Percentiles rank a stretch among this genome's conserved stretches.
Evolutionary conservation across 2,888 invertebrate species (phyloP).

Genomic region (Ennomos quercinarius): DNA sequence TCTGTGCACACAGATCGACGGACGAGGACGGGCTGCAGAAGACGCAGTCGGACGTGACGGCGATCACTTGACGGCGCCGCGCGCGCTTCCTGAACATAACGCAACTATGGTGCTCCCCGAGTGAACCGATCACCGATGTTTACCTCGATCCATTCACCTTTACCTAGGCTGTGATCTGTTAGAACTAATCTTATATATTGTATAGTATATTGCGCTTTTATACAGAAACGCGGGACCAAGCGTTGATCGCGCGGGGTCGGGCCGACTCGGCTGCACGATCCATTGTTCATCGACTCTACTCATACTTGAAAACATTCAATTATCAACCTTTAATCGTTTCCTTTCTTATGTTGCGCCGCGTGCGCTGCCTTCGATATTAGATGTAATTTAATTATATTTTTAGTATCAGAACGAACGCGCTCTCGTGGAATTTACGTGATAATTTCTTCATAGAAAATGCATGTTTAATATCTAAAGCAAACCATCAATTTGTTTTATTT

Average conservation of each 20-base stretch:
- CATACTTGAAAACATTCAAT: background rate
- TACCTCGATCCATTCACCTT: slow-evolving; percentile 61
- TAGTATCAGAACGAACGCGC: slow-evolving; percentile 27
- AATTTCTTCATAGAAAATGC: background rate
- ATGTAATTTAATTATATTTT: slow-evolving; percentile 42
- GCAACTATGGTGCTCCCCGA: slow-evolving; percentile 36
- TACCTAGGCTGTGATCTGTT: slow-evolving; percentile 83
- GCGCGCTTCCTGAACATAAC: slow-evolving; percentile 26
- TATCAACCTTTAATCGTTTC: background rate
- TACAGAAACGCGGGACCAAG: slow-evolving; percentile 68
- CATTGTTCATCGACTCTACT: no score
- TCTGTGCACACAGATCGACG: slow-evolving; percentile 58
- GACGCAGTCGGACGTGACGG: slow-evolving; percentile 66
- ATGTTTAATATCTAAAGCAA: slow-evolving; percentile 7
- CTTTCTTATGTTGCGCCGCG: slow-evolving; percentile 8
- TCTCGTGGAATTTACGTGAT: background rate
- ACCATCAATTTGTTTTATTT: no score
- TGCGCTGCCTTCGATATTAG: slow-evolving; percentile 43
- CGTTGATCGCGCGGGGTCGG: slow-evolving; percentile 16
- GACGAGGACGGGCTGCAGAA: slow-evolving; percentile 77
- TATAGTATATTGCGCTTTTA: slow-evolving; percentile 40
- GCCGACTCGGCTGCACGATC: background rate
- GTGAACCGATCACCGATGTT: slow-evolving; percentile 35
- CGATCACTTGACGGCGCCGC: slow-evolving; percentile 71
- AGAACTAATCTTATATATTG: slow-evolving; percentile 60